phyloP scores from a whole-genome alignment of 1,140 invertebrate genomes.

The Luehdorfia chinensis region DNA sequence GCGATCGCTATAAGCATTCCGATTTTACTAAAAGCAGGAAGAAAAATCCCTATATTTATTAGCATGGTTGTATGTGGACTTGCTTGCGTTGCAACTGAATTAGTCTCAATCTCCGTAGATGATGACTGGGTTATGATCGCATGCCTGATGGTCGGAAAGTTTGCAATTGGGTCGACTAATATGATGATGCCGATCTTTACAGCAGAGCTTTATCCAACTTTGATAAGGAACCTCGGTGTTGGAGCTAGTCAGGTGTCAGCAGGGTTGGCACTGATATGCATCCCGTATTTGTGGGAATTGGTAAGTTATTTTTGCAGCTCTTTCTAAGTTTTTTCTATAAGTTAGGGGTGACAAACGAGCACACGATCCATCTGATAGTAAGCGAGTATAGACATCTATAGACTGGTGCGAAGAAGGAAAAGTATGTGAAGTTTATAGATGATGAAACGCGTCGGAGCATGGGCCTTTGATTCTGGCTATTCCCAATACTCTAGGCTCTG shows the following conservation, averaged over 20 bases:
- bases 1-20: conserved; percentile 84
- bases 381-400: no score
- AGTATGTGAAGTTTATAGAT: no score
- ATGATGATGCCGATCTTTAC: conserved; percentile 86
- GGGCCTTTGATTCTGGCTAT: no score
- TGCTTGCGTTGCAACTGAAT: conserved; percentile 79
- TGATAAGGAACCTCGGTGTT: conserved; percentile 85
- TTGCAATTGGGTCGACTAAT: conserved; percentile 83
- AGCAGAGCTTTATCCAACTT: conserved; percentile 85
- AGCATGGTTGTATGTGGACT: conserved; percentile 81
- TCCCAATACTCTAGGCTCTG: no score
- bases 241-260: conserved; percentile 84
- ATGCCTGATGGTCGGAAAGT: conserved; percentile 82
- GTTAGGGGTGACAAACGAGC: no score
- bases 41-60: conserved; percentile 81
- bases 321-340: no score
- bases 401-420: no score
- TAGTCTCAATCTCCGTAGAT: conserved; percentile 70
- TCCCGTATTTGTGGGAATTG: conserved; percentile 85
- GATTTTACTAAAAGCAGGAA: conserved; percentile 82
- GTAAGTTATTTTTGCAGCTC: conserved; percentile 77
- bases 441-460: no score
- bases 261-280: conserved; percentile 82
- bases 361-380: no score
- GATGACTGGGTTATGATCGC: conserved; percentile 79